Conservation (phyloP, 2,888 invertebrate species). For the Pilophorus perplexus region DNA sequence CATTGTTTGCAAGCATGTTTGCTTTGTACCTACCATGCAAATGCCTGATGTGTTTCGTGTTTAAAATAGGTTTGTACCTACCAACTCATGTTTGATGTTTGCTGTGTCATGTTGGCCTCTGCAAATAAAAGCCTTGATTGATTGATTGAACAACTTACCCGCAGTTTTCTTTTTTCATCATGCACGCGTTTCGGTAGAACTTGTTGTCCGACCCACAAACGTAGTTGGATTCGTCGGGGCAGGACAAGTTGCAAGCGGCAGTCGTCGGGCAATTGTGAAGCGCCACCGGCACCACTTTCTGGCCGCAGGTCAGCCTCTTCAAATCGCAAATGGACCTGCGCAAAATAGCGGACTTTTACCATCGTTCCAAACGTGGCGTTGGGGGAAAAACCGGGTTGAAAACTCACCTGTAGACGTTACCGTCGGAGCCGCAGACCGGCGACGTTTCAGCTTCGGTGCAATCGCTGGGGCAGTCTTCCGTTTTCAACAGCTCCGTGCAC, state of each 20-base stretch:
- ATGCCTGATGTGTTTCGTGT: no score
- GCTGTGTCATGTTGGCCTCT: no score
- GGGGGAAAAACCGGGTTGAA: no score
- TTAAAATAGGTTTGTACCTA: no score
- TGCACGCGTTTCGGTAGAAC: constrained; percentile 84
- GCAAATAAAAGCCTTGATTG: no score
- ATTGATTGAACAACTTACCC: constrained; percentile 61
- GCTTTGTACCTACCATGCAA: no score
- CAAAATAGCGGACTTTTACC: no score
- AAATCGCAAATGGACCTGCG: constrained; percentile 80
- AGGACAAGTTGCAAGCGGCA: constrained; percentile 71
- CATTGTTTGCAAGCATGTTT: no score
- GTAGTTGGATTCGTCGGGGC: constrained; percentile 68
- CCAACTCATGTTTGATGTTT: no score
- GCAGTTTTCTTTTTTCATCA: constrained; percentile 88
- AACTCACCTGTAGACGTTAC: constrained; percentile 80
- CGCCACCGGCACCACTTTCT: constrained; percentile 79
- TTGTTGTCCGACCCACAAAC: constrained; percentile 88
- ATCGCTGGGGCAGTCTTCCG: constrained; percentile 62
- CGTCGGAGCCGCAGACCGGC: constrained; percentile 86
- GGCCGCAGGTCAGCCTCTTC: constrained; percentile 76
- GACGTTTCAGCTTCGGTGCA: constrained; percentile 60
- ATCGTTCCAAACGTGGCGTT: no score
- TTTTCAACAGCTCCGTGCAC: constrained; percentile 70
- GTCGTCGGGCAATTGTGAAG: constrained; percentile 82